Evolutionary conservation across 2,888 invertebrate species (phyloP).

Genomic region (Ischnura elegans): DNA sequence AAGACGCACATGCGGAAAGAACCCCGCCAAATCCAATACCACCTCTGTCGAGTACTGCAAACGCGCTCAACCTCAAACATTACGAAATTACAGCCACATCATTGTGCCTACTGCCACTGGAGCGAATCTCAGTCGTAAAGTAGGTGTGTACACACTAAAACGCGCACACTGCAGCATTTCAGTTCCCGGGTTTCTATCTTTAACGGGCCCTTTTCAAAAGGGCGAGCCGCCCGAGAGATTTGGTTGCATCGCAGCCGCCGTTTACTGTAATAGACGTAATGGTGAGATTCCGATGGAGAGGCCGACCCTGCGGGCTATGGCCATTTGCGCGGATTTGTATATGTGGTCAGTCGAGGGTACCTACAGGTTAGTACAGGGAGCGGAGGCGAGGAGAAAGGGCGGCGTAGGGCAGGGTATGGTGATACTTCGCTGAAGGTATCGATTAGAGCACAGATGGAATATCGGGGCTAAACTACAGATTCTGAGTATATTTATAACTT

Average conservation of each 20-base stretch:
- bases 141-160: neutral
- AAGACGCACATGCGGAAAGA: neutral
- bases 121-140: neutral
- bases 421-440: too few relatives aligned
- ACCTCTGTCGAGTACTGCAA: neutral
- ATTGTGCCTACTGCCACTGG: neutral
- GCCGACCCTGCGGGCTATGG: neutral
- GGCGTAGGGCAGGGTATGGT: neutral
- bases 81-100: neutral
- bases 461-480: too few relatives aligned
- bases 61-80: neutral
- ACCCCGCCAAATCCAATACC: neutral
- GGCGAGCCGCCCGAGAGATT: neutral
- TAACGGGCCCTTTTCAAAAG: neutral
- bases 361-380: neutral
- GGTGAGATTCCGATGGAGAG: neutral
- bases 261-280: constrained; percentile 31
- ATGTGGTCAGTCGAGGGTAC: neutral
- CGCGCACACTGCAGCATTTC: too few relatives aligned
- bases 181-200: neutral
- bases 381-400: neutral
- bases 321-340: constrained; percentile 16
- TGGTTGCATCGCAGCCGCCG: neutral
- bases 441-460: too few relatives aligned
- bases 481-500: too few relatives aligned